Conservation (phyloP, 1,140 invertebrate species). For the Aphaenogaster rudis region DNA sequence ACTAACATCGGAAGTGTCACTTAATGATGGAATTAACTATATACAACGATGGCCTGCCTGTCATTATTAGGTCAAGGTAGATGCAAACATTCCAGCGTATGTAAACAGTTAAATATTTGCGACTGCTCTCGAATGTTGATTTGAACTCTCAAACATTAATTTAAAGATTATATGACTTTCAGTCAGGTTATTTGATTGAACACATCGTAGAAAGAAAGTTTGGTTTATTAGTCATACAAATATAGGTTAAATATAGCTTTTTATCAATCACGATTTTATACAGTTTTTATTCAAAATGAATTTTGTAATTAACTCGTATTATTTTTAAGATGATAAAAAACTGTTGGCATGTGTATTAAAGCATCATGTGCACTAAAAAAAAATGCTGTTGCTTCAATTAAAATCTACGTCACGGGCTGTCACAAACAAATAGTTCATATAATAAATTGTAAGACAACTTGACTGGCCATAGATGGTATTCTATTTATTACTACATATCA, state of each 20-base stretch:
- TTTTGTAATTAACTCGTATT: background rate
- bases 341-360: background rate
- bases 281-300: background rate
- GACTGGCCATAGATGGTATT: too few relatives aligned
- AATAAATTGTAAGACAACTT: too few relatives aligned
- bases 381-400: background rate
- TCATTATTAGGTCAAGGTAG: background rate
- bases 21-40: slow-evolving; percentile 20
- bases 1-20: background rate
- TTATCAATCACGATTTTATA: background rate
- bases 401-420: too few relatives aligned
- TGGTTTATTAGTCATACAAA: background rate
- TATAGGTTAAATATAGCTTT: background rate
- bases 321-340: background rate
- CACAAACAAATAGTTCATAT: background rate
- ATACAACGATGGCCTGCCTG: background rate
- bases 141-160: background rate
- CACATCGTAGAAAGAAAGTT: background rate
- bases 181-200: background rate
- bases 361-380: background rate
- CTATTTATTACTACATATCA: too few relatives aligned
- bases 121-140: background rate
- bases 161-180: background rate
- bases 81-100: background rate
- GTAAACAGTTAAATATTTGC: slow-evolving; percentile 12